phyloP scores from a whole-genome alignment of 2,888 invertebrate genomes.

The Parnassius glacialis region DNA sequence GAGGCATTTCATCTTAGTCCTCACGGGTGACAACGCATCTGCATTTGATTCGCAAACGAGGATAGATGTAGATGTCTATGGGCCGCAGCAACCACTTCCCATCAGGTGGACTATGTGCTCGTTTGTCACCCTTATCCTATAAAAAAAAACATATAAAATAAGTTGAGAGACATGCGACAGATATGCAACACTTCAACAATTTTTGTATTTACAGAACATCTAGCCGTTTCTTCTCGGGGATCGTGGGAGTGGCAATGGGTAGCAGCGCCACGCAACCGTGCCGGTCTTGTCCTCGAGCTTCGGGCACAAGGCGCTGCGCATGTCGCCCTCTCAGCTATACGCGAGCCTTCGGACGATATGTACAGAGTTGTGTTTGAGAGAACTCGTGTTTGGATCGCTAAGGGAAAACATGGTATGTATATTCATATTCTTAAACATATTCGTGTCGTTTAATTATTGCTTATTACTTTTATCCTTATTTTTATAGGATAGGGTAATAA shows the following conservation, averaged over 20 bases:
- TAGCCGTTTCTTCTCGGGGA: slow-evolving; percentile 82
- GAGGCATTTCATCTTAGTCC: too few relatives aligned
- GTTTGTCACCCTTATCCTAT: too few relatives aligned
- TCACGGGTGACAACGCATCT: too few relatives aligned
- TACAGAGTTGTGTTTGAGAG: slow-evolving; percentile 83
- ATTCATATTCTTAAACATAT: background rate
- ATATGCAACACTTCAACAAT: background rate
- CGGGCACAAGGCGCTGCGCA: slow-evolving; percentile 80
- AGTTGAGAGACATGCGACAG: too few relatives aligned
- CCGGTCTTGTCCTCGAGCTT: slow-evolving; percentile 82
- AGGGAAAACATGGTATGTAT: slow-evolving; percentile 82
- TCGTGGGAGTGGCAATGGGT: slow-evolving; percentile 85
- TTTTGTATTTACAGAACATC: slow-evolving; percentile 75
- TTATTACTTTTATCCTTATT: too few relatives aligned
- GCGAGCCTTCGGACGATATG: slow-evolving; percentile 81
- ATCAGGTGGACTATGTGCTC: too few relatives aligned
- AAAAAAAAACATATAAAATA: too few relatives aligned
- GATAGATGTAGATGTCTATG: too few relatives aligned
- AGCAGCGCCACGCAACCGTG: slow-evolving; percentile 82
- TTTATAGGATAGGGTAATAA: too few relatives aligned
- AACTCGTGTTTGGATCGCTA: slow-evolving; percentile 83
- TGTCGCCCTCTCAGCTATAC: slow-evolving; percentile 79
- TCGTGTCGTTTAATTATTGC: too few relatives aligned
- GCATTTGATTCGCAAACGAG: too few relatives aligned
- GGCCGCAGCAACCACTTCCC: too few relatives aligned